Evolutionary conservation across 2,888 invertebrate genomes (phyloP), one percentile per base, ranked within the genome.

Genomic region (Lasioglossum zephyrum): DNA sequence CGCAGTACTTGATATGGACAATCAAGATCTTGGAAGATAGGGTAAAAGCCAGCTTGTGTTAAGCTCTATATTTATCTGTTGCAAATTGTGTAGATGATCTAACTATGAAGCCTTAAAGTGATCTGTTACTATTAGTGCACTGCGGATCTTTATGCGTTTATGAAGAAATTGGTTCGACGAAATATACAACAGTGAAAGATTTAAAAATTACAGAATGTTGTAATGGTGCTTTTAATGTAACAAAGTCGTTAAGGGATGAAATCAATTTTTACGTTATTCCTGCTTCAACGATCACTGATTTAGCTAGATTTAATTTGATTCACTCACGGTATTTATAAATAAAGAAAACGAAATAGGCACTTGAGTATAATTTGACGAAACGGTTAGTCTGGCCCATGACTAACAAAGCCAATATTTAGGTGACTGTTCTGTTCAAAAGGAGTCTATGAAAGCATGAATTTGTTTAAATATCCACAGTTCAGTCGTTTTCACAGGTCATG

Each of bases 1-100:
- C 39, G 36, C 22, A 66, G 36, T 22, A 36, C 66, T 69, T 39
- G 39, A 69, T 69, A 36, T 22, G 11, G 18, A 22, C 69, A 69
- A 69, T 69, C 36, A 69, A 69, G 39, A 69, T 69, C 69, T 69
- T 69, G 36, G 4, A 69, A 69, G 69, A 69, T 69, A 39, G 39
- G 39, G 22, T 69, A 11, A 69, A 69, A 18, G 11, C 36, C 69
- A 39, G 22, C 39, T 69, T 69, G 22, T 22, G 39, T 36, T 69
- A 22, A 31, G 39, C 11, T 31, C 63, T 22, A 69, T 69, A 39
- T 69, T 69, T 69, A 39, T 69, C 69, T 39, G 39, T 39, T 39
- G 11, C 39, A 11, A 69, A 69, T 36, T 31, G 18, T 66, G 66
- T 36, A 4, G 22, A 36, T 18, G 31, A 22, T 22, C 63, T n/a